Percentiles rank a stretch among this genome's conserved stretches.
phyloP scores from a whole-genome alignment of 2,888 invertebrate species.

The Nephrotoma appendiculata region DNA sequence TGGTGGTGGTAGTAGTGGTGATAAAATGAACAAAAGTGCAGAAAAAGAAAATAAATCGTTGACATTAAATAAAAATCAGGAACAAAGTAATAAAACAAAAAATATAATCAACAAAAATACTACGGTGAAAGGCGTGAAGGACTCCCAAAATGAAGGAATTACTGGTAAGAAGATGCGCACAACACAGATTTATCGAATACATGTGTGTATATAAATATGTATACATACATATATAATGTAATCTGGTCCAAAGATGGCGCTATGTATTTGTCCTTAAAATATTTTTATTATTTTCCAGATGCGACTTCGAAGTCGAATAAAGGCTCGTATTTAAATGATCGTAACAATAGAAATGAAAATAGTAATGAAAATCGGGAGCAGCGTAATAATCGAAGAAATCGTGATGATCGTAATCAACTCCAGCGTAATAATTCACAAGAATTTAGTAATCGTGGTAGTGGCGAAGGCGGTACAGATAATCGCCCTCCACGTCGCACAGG shows the following conservation, averaged over 20 bases:
- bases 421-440: conserved; percentile 20
- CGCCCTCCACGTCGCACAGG: conserved; percentile 18
- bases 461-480: conserved; percentile 9
- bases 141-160: background rate
- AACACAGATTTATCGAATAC: background rate
- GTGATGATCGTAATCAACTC: conserved; percentile 32
- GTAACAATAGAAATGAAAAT: background rate
- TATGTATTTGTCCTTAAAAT: background rate
- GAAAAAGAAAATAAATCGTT: conserved; percentile 2
- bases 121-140: background rate
- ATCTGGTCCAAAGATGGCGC: background rate
- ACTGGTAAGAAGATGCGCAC: background rate
- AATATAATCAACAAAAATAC: background rate
- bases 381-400: conserved; percentile 50
- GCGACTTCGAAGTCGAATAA: background rate
- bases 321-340: background rate
- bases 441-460: conserved; percentile 18
- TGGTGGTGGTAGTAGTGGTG: background rate
- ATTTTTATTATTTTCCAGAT: background rate
- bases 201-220: background rate
- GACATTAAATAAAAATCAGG: conserved; percentile 2
- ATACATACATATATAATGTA: background rate
- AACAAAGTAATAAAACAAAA: background rate
- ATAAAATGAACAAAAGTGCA: background rate
- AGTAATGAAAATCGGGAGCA: conserved; percentile 48